Conservation (phyloP, 2,113 vertebrate species). For the Gorsachius goisagi region DNA sequence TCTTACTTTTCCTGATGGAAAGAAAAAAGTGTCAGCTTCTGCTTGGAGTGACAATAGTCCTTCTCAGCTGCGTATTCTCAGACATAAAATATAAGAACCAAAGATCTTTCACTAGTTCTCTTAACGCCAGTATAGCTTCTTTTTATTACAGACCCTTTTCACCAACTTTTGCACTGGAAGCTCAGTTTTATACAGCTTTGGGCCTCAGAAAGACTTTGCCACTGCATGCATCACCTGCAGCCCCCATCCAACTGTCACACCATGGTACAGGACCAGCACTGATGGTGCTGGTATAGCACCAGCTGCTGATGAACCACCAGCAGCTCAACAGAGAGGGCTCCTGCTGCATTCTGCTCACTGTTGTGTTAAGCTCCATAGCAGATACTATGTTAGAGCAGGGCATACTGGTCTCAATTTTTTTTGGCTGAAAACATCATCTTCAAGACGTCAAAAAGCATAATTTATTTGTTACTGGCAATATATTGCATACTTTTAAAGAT, state of each 20-base stretch:
- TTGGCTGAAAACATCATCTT: neutral
- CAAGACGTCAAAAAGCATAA: neutral
- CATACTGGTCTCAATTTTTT: neutral
- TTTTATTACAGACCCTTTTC: neutral
- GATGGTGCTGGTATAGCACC: too few relatives aligned
- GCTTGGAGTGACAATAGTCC: neutral
- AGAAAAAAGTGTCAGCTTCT: neutral
- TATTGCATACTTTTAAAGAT: conserved; percentile 19
- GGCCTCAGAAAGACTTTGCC: neutral
- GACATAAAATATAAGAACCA: neutral
- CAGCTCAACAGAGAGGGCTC: neutral
- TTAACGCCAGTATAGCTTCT: neutral
- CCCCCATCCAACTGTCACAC: too few relatives aligned
- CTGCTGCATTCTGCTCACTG: neutral
- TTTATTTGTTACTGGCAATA: conserved; percentile 21
- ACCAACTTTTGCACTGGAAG: neutral
- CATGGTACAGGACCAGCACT: neutral
- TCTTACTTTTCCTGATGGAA: neutral
- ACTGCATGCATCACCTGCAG: neutral
- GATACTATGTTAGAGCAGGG: neutral
- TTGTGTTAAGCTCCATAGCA: neutral
- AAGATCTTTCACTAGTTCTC: neutral
- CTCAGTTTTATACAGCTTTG: neutral
- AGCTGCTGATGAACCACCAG: rapidly evolving
- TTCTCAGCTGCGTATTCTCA: neutral